Conservation (phyloP, 2,113 vertebrate species). For the Amphilophus citrinellus region DNA sequence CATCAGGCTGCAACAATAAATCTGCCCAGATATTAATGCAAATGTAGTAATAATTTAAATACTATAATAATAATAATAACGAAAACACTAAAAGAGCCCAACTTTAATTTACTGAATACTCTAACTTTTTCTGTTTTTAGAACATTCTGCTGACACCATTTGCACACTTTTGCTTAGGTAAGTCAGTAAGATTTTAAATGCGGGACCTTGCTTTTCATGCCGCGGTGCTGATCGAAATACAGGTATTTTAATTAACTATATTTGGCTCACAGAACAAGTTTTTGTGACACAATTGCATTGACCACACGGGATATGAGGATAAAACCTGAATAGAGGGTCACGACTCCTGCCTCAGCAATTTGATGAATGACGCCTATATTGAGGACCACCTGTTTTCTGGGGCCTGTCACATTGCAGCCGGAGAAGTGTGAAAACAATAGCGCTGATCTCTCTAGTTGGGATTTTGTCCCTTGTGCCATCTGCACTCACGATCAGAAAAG, state of each 20-base stretch:
- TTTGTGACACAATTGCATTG: background rate
- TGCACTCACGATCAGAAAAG: conserved; percentile 53
- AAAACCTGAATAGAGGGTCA: background rate
- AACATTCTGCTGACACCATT: background rate
- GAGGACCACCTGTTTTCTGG: conserved; percentile 61
- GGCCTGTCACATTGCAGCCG: conserved; percentile 9
- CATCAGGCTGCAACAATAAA: background rate
- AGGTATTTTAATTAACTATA: background rate
- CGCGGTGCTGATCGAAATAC: background rate
- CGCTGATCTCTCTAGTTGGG: conserved; percentile 47
- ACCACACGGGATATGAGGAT: background rate
- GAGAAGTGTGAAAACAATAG: conserved; percentile 65
- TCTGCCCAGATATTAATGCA: background rate
- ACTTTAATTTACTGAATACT: background rate
- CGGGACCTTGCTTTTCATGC: background rate
- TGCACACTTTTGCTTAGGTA: background rate
- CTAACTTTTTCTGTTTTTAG: background rate
- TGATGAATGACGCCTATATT: conserved; percentile 50
- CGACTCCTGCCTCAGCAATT: conserved; percentile 19
- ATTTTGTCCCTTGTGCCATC: conserved; percentile 62
- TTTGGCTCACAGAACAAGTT: background rate
- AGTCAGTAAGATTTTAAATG: background rate
- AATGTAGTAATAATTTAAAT: background rate
- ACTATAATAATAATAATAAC: background rate
- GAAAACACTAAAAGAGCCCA: background rate